These are phyloP conservation scores for Sitta europaea DNA, from an alignment of 2,113 vertebrate genomes.

Conservation along the genomic window DNA sequence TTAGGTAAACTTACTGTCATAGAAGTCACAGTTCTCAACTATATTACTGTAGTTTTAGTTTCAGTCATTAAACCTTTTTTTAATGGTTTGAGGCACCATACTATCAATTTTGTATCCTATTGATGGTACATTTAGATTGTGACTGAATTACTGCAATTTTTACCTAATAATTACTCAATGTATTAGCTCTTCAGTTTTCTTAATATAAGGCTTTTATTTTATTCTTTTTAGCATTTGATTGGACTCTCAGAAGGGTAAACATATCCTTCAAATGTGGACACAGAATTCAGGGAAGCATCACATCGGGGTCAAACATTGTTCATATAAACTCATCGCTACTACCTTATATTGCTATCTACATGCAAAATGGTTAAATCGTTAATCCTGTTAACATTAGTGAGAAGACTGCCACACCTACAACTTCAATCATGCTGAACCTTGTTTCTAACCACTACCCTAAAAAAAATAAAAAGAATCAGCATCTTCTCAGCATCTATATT, in stretches of 20 bases:
- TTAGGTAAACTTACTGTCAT: not conserved
- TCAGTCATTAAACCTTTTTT: not conserved
- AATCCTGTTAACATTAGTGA: not conserved
- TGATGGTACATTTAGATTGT: not conserved
- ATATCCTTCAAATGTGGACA: not conserved
- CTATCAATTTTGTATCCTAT: not conserved
- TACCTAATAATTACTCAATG: not conserved
- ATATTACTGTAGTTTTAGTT: not conserved
- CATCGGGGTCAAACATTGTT: not conserved
- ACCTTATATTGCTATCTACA: not conserved
- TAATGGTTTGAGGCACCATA: not conserved
- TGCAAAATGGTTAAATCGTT: not conserved
- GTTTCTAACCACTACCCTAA: not conserved
- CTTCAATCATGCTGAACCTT: not conserved
- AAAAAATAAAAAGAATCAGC: not conserved
- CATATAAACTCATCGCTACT: not conserved
- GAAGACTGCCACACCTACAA: not conserved
- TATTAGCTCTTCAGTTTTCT: not conserved
- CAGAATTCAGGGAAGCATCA: not conserved
- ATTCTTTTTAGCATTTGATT: not conserved
- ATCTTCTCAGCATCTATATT: not conserved
- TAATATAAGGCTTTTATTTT: not conserved
- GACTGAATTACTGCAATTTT: not conserved
- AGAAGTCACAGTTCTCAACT: not conserved
- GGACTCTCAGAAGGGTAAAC: not conserved